Evolutionary conservation across 1,140 invertebrate species (phyloP).

Genomic region (Leptopilina clavipes): DNA sequence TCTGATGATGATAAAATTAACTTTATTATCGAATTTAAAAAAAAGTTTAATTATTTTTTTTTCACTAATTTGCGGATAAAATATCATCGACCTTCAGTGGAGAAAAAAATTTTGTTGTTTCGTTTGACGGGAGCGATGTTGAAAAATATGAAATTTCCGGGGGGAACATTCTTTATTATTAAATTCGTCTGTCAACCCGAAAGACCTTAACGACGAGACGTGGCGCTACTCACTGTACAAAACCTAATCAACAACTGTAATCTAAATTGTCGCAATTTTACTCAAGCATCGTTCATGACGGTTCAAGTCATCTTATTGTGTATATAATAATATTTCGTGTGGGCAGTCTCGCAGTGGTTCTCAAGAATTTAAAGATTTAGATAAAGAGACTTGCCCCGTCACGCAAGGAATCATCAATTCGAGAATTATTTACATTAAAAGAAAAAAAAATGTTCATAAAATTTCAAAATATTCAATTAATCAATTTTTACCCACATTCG

Average conservation of each 20-base stretch:
- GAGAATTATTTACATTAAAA: neutral
- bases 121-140: neutral
- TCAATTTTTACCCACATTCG: too few relatives aligned
- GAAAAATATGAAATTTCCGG: neutral
- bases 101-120: too few relatives aligned
- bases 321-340: conserved; percentile 50
- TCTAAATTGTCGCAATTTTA: conserved; percentile 49
- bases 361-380: conserved; percentile 36
- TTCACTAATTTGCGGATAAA: too few relatives aligned
- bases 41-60: too few relatives aligned
- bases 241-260: conserved; percentile 48
- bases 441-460: too few relatives aligned
- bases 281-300: conserved; percentile 41
- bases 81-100: too few relatives aligned
- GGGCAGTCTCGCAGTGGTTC: conserved; percentile 49
- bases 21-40: too few relatives aligned
- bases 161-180: neutral
- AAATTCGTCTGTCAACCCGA: conserved; percentile 8
- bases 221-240: neutral
- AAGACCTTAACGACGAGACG: conserved; percentile 6
- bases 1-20: too few relatives aligned
- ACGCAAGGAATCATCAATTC: neutral
- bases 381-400: neutral
- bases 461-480: too few relatives aligned
- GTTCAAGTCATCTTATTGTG: conserved; percentile 48